These are phyloP conservation scores for Phlogophora meticulosa DNA, from an alignment of 2,888 invertebrate genomes.

Conservation along the genomic window DNA sequence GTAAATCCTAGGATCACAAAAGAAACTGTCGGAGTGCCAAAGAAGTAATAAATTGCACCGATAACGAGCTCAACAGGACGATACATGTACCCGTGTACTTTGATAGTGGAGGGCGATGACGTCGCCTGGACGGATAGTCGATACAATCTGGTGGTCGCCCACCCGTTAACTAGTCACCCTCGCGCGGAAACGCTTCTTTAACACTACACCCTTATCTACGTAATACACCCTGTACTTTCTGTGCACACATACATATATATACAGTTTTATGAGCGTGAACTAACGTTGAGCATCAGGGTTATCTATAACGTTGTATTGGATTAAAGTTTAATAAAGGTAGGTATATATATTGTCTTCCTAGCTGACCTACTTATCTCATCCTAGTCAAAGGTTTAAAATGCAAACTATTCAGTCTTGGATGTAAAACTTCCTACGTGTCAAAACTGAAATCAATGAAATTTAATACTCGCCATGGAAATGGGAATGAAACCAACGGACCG, in stretches of 20 bases:
- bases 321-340: not conserved
- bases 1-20: slow-evolving; percentile 6
- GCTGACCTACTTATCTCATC: not conserved
- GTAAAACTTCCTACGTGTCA: not conserved
- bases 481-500: not conserved
- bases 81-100: slow-evolving; percentile 8
- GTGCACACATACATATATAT: slow-evolving; percentile 38
- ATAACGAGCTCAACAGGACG: slow-evolving; percentile 31
- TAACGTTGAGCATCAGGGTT: slow-evolving; percentile 27
- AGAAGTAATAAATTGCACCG: slow-evolving; percentile 34
- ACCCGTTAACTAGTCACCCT: slow-evolving; percentile 61
- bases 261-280: slow-evolving; percentile 57
- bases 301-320: slow-evolving; percentile 26
- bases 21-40: slow-evolving; percentile 18
- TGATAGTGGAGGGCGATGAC: slow-evolving; percentile 29
- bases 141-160: slow-evolving; percentile 53
- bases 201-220: slow-evolving; percentile 48
- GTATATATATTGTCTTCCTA: not conserved
- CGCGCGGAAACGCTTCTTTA: slow-evolving; percentile 37
- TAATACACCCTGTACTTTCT: slow-evolving; percentile 56
- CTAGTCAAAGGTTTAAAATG: slow-evolving; percentile 5
- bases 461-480: not conserved
- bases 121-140: slow-evolving; percentile 31
- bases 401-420: slow-evolving; percentile 2
- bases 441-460: not conserved